Conservation (phyloP, 2,113 vertebrate species). For the Peromyscus polionotus region DNA sequence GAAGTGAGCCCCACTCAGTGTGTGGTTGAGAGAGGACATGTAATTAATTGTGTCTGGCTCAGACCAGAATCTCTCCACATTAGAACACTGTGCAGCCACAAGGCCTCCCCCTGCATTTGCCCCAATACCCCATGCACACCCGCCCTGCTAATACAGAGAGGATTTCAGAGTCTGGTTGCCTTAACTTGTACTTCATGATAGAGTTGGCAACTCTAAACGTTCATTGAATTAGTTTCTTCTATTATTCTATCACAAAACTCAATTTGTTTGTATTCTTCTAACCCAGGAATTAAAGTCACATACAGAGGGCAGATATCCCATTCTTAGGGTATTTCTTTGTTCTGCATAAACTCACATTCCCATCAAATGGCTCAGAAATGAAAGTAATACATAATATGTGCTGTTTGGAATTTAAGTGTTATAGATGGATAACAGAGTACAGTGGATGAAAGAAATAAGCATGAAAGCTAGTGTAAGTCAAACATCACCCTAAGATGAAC, state of each 20-base stretch:
- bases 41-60: neutral
- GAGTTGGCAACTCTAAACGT: neutral
- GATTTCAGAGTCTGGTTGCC: neutral
- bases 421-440: slow-evolving; percentile 7
- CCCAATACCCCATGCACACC: neutral
- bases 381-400: neutral
- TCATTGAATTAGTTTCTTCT: slow-evolving; percentile 24
- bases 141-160: neutral
- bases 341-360: neutral
- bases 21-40: neutral
- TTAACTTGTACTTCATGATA: neutral
- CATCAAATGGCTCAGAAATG: neutral
- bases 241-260: slow-evolving; percentile 32
- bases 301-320: neutral
- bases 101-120: too few species aligned
- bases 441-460: neutral
- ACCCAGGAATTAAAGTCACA: slow-evolving; percentile 13
- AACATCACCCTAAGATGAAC: neutral
- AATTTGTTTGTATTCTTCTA: slow-evolving; percentile 8
- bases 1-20: neutral
- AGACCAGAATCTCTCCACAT: neutral
- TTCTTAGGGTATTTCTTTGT: slow-evolving; percentile 8
- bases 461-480: neutral
- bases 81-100: neutral
- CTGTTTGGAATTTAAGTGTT: neutral